A percentile compares a stretch with the other conserved stretches of the same genome.
Conservation (phyloP, 2,797 vertebrate genomes). For the Enoplosus armatus region DNA sequence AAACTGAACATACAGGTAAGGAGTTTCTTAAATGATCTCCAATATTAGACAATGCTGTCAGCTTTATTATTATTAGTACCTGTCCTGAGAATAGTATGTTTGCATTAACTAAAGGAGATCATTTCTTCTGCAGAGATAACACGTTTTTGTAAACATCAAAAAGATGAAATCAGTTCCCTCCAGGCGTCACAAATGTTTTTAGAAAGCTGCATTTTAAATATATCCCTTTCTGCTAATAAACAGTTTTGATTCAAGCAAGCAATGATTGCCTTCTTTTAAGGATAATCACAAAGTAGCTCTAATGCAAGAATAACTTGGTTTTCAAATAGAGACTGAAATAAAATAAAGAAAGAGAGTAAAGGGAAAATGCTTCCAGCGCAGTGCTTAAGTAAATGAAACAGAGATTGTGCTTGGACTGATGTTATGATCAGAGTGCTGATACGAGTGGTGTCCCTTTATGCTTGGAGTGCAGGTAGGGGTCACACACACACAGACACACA, state of each 20-base stretch:
- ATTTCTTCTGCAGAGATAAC: not conserved
- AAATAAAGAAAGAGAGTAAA: not conserved
- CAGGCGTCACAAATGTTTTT: not conserved
- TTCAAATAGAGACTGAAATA: not conserved
- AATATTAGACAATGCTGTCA: no score
- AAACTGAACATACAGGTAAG: not conserved
- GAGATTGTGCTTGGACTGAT: conserved; percentile 2
- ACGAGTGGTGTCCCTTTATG: not conserved
- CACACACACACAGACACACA: conserved; percentile 11
- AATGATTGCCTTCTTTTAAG: not conserved
- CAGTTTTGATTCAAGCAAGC: not conserved
- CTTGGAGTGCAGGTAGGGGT: conserved; percentile 28
- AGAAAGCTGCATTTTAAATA: not conserved
- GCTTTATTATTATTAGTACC: no score
- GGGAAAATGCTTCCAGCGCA: not conserved
- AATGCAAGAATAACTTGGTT: not conserved
- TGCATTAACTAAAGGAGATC: not conserved
- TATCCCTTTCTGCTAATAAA: not conserved
- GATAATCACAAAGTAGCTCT: no score
- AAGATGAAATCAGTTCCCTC: not conserved
- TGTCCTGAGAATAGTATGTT: not conserved
- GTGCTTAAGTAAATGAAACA: conserved; percentile 13
- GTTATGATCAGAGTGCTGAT: conserved; percentile 24
- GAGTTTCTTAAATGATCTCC: no score
- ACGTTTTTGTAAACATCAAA: not conserved